Evolutionary conservation across 2,888 invertebrate species (phyloP).

Genomic region (Aspidiotus destructor): DNA sequence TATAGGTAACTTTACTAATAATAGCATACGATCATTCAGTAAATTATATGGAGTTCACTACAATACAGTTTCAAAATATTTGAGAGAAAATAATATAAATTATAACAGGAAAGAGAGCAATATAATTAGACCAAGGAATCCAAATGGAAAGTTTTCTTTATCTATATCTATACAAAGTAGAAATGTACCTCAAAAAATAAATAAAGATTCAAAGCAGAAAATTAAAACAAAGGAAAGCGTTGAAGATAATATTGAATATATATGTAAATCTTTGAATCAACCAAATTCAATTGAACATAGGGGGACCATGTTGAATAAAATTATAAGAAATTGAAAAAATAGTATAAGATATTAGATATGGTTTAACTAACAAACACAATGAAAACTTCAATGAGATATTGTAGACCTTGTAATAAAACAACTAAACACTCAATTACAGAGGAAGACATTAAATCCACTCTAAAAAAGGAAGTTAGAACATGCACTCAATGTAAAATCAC

Average conservation of each 20-base stretch:
- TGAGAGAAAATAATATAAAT: constrained; percentile 1
- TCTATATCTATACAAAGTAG: background rate
- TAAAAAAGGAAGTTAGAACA: too few species aligned
- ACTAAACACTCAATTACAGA: too few species aligned
- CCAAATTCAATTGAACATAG: too few species aligned
- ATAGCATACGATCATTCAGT: constrained; percentile 1
- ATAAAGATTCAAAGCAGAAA: background rate
- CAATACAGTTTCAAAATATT: background rate
- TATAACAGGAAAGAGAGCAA: background rate
- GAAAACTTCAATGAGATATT: too few species aligned
- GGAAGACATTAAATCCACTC: too few species aligned
- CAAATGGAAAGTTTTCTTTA: constrained; percentile 1
- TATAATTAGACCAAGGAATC: too few species aligned
- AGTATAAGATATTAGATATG: too few species aligned
- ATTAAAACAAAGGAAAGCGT: background rate
- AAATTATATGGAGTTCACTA: constrained; percentile 1
- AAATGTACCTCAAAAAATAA: background rate
- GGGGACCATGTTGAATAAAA: too few species aligned
- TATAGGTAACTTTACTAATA: constrained; percentile 3
- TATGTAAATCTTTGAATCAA: background rate
- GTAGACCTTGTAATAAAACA: too few species aligned
- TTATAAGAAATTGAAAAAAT: too few species aligned
- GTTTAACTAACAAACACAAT: too few species aligned
- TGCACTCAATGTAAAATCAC: too few species aligned
- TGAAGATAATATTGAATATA: background rate